These are phyloP conservation scores for Crotalus tigris DNA, from an alignment of 2,113 vertebrate species.

Conservation along the genomic window DNA sequence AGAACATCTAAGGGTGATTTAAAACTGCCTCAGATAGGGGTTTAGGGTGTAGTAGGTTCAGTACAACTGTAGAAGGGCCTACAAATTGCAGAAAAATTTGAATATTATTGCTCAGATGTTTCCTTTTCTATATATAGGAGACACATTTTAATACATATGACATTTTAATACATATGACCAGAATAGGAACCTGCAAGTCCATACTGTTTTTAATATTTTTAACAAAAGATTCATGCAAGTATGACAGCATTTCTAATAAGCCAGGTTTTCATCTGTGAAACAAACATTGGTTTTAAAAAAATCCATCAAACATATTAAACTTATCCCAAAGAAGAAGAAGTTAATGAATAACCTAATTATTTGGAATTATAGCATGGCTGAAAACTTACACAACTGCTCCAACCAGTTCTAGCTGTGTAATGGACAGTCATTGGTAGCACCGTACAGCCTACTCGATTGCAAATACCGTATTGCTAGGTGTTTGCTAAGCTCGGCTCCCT, in stretches of 20 bases:
- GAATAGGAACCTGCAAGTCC: not conserved
- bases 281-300: not conserved
- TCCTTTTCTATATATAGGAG: not conserved
- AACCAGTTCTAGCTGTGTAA: not conserved
- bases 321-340: not conserved
- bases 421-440: not conserved
- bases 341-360: not conserved
- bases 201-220: not conserved
- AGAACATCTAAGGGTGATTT: not conserved
- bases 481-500: not conserved
- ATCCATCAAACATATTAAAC: not conserved
- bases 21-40: not conserved
- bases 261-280: not conserved
- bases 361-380: not conserved
- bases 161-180: not conserved
- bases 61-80: not conserved
- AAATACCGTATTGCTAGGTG: not conserved
- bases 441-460: not conserved
- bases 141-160: not conserved
- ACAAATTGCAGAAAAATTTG: not conserved
- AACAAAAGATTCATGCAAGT: not conserved
- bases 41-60: not conserved
- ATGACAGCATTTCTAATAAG: not conserved
- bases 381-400: not conserved
- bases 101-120: not conserved